These are phyloP conservation scores for Carollia perspicillata DNA, from an alignment of 2,113 vertebrate species.

Conservation along the genomic window DNA sequence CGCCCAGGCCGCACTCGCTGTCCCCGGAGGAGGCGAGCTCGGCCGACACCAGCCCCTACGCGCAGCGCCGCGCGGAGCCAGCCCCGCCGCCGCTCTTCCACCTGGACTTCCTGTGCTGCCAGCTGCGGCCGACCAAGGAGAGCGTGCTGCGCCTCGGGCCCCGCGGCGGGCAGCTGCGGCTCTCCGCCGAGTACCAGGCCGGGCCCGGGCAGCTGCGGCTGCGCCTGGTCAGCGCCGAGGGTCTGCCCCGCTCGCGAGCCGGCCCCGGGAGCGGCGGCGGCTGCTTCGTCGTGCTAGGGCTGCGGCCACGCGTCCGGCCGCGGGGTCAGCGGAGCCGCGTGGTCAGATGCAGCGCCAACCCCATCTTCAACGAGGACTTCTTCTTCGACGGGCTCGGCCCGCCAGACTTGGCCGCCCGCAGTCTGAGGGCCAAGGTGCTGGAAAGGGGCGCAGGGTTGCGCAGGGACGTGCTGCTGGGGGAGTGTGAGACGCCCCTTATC, in stretches of 20 bases:
- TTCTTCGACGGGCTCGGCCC: slow-evolving; percentile 75
- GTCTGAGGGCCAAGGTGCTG: slow-evolving; percentile 72
- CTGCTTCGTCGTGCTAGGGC: slow-evolving; percentile 72
- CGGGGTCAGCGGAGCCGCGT: slow-evolving; percentile 74
- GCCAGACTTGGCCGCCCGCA: slow-evolving; percentile 49
- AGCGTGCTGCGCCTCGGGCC: slow-evolving; percentile 69
- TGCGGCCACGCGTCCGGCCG: slow-evolving; percentile 43
- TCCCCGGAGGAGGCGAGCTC: slow-evolving; percentile 43
- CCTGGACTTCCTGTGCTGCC: slow-evolving; percentile 60
- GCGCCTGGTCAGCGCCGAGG: slow-evolving; percentile 77
- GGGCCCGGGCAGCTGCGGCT: slow-evolving; percentile 68
- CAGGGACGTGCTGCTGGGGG: slow-evolving; percentile 72
- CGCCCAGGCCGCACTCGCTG: neutral
- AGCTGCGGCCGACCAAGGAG: slow-evolving; percentile 66
- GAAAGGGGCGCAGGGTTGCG: slow-evolving; percentile 69
- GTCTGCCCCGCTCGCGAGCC: slow-evolving; percentile 44
- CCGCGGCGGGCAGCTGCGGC: slow-evolving; percentile 70
- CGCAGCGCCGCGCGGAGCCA: neutral
- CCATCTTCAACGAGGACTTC: slow-evolving; percentile 83
- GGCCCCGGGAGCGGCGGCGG: slow-evolving; percentile 66
- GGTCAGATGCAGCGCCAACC: slow-evolving; percentile 72
- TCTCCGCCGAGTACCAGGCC: slow-evolving; percentile 69
- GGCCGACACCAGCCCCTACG: slow-evolving; percentile 14
- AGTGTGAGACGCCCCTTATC: slow-evolving; percentile 57
- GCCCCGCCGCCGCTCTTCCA: slow-evolving; percentile 67